phyloP scores from a whole-genome alignment of 2,113 vertebrate species.

The Oncorhynchus nerka region DNA sequence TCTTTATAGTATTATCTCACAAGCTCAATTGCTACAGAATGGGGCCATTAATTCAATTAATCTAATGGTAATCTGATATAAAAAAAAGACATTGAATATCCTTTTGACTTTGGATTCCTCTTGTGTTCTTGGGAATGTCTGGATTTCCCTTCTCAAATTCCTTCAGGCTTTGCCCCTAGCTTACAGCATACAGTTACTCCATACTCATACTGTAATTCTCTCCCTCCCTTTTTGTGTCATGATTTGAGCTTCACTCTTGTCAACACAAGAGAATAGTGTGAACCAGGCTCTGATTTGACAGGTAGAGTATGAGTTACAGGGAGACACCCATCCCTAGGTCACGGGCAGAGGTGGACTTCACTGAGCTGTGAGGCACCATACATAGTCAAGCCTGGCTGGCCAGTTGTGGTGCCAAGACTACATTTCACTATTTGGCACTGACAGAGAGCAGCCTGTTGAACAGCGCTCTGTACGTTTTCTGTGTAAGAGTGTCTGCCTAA shows the following conservation, averaged over 20 bases:
- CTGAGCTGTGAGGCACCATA: neutral
- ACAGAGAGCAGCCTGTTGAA: conserved; percentile 26
- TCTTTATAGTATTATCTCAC: neutral
- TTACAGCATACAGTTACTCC: conserved; percentile 30
- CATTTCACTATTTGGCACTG: conserved; percentile 58
- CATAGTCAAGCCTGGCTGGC: conserved; percentile 49
- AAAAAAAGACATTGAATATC: neutral
- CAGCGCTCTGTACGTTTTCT: conserved; percentile 32
- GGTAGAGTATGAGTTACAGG: conserved; percentile 44
- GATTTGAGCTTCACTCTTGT: conserved; percentile 52
- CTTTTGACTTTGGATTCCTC: neutral
- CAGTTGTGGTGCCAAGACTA: conserved; percentile 54
- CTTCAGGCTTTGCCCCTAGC: conserved; percentile 8
- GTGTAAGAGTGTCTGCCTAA: conserved; percentile 16
- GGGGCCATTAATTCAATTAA: neutral
- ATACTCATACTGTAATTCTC: neutral
- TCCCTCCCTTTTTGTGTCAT: conserved; percentile 34
- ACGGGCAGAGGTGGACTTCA: conserved; percentile 36
- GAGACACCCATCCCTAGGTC: conserved; percentile 35
- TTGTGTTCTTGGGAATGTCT: conserved; percentile 34
- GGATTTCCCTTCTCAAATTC: conserved; percentile 45
- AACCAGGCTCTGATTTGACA: conserved; percentile 44
- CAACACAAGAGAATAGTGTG: conserved; percentile 42
- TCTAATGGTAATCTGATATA: neutral
- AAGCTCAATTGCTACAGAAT: neutral